Evolutionary conservation across 2,888 invertebrate genomes (phyloP).

Genomic region (Megalurothrips usitatus): DNA sequence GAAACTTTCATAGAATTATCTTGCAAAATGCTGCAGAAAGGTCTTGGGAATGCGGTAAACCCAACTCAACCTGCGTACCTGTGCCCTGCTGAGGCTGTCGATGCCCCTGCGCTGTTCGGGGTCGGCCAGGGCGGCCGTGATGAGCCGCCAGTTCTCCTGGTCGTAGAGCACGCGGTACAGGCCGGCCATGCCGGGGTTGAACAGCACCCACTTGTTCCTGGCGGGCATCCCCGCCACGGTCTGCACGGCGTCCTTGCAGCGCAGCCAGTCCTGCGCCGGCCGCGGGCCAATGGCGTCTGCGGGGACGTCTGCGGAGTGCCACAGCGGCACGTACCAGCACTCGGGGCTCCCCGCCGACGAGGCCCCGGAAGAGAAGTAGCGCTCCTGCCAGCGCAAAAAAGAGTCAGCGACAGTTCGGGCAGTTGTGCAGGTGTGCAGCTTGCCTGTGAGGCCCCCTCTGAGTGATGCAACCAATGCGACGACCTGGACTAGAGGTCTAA

Average conservation of each 20-base stretch:
- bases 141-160: slow-evolving; percentile 57
- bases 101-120: slow-evolving; percentile 50
- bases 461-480: no score
- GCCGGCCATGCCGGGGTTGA: slow-evolving; percentile 30
- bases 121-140: slow-evolving; percentile 49
- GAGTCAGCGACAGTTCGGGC: no score
- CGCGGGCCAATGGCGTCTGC: slow-evolving; percentile 39
- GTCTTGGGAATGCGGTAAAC: no score
- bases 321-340: slow-evolving; percentile 42
- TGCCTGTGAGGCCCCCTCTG: no score
- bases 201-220: slow-evolving; percentile 33
- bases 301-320: slow-evolving; percentile 39
- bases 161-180: slow-evolving; percentile 71
- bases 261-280: slow-evolving; percentile 27
- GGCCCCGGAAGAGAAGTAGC: background rate
- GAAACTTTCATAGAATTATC: no score
- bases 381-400: no score
- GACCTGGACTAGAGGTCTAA: no score
- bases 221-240: slow-evolving; percentile 7
- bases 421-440: no score
- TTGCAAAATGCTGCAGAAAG: no score
- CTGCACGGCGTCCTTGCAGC: background rate
- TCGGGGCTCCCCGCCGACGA: slow-evolving; percentile 32
- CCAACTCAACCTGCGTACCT: slow-evolving; percentile 59
- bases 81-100: background rate